These are phyloP conservation scores for Aldabrachelys gigantea DNA, from an alignment of 2,113 vertebrate genomes.

Conservation along the genomic window DNA sequence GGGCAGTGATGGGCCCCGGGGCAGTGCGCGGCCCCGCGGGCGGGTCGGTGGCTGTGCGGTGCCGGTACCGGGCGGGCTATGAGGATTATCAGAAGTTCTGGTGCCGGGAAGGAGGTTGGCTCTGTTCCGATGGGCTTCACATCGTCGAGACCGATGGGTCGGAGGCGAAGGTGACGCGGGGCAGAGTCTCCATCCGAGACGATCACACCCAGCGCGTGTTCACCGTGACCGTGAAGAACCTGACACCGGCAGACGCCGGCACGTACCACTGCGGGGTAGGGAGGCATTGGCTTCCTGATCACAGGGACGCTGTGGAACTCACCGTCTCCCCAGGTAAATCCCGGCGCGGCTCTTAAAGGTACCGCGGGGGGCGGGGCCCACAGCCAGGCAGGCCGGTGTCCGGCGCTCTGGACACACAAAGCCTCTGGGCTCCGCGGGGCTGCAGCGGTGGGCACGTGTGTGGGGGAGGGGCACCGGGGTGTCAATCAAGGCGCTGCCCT, in stretches of 20 bases:
- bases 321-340: too few species aligned
- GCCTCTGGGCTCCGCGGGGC: too few species aligned
- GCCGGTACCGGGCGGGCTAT: accelerated
- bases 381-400: too few species aligned
- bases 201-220: accelerated
- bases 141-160: neutral
- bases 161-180: accelerated
- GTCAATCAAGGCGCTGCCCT: too few species aligned
- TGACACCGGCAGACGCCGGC: neutral
- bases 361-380: too few species aligned
- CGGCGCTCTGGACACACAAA: too few species aligned
- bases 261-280: neutral
- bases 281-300: accelerated
- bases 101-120: accelerated
- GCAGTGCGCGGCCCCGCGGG: accelerated
- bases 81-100: accelerated
- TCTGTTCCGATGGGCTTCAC: accelerated
- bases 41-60: accelerated
- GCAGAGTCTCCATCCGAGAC: neutral
- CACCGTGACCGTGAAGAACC: accelerated
- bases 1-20: accelerated
- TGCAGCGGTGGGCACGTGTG: too few species aligned
- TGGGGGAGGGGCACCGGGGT: too few species aligned
- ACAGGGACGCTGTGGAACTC: too few species aligned
- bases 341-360: too few species aligned